Evolutionary conservation across 2,888 invertebrate genomes (phyloP), one percentile per base, ranked within the genome.

Genomic region (Magallana nippona): DNA sequence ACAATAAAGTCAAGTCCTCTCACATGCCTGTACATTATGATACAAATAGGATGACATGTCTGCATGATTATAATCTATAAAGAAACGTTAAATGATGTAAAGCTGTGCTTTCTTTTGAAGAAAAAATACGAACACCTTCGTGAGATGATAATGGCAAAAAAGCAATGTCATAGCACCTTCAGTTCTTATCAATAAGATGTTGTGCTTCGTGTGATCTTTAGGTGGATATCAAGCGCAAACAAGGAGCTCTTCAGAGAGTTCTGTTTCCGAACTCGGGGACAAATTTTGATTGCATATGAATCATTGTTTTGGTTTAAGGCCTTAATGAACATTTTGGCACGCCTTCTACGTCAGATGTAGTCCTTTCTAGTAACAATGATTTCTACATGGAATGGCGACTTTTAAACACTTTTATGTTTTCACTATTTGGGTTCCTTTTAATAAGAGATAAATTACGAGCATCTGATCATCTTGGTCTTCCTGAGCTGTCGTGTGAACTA

Each of bases 311-410:
- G 19, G 71, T 71, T 71, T 71, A 71, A 71, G 71, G 71, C 71
- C 71, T 71, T 71, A 10, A 71, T 71, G 71, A 71, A 71, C 27
- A 71, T 71, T 71, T 71, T 71, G 71, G 71, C 71, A 71, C 71
- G 71, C 71, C 71, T 71, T 32, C 71, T 10, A 27, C 32, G 22
- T 71, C 15, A 71, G 32, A 71, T 71, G 22, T 8, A 71, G 11
- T 22, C 17, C 27, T 71, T 27, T 71, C 15, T 71, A n/a, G 11
- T 44, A 44, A 27, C 15, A 27, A 15, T 71, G 11, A 71, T 17
- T 15, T 32, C 71, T 71, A 71, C 32, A 27, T 71, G 71, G 71
- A 71, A 71, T 71, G 71, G 32, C 32, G 22, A n/a, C 60, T n/a
- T 15, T n/a, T 17, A 60, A n/a, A 60, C 17, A 15, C n/a, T n/a